These are phyloP conservation scores for Eurystomus glaucurus DNA, from an alignment of 2,797 vertebrate genomes.

Conservation along the genomic window DNA sequence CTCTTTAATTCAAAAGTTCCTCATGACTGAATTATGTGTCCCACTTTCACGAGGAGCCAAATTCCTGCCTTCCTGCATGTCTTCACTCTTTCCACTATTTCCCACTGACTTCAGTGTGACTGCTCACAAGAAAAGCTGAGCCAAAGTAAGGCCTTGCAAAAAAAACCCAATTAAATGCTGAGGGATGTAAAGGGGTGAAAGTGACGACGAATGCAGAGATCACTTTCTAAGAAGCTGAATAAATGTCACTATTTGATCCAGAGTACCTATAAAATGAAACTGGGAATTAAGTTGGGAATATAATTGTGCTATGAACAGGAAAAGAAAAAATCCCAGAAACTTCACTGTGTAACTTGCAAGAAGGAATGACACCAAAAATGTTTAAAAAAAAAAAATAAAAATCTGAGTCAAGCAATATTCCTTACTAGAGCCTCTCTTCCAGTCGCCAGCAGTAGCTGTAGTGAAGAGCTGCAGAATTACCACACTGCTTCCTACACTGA, in stretches of 20 bases:
- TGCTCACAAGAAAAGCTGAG: neutral
- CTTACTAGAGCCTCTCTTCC: neutral
- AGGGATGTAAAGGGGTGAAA: neutral
- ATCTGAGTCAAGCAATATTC: neutral
- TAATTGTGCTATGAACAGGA: neutral
- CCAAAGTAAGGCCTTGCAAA: neutral
- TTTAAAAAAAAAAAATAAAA: neutral
- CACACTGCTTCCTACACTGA: rapidly evolving
- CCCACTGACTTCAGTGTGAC: neutral
- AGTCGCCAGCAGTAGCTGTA: neutral
- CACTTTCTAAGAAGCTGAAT: neutral
- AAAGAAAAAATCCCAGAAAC: neutral
- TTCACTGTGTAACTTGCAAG: neutral
- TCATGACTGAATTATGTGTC: neutral
- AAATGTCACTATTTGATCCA: neutral
- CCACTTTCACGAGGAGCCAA: neutral
- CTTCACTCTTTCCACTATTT: neutral
- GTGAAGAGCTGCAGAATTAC: neutral
- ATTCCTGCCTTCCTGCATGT: neutral
- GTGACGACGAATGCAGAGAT: neutral
- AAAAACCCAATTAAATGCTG: neutral
- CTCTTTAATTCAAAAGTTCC: neutral
- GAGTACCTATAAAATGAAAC: neutral
- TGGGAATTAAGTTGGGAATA: neutral
- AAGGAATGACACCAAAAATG: rapidly evolving